phyloP scores from a whole-genome alignment of 2,888 invertebrate genomes.

The Brachycybe producta region DNA sequence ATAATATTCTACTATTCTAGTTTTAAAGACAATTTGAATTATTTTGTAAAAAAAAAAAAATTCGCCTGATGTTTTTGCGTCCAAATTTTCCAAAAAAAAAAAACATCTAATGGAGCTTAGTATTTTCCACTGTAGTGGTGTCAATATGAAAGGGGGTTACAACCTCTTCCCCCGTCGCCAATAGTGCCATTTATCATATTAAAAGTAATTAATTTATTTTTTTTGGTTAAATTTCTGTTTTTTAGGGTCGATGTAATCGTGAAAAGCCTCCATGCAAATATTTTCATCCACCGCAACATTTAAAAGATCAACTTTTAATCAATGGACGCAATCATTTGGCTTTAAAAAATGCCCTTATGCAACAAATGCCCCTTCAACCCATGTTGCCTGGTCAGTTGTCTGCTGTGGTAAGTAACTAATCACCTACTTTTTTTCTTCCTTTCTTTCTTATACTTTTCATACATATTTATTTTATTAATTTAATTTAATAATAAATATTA shows the following conservation, averaged over 20 bases:
- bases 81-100: too few relatives aligned
- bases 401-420: constrained; percentile 57
- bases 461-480: constrained; percentile 15
- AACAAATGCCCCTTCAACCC: constrained; percentile 88
- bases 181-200: too few relatives aligned
- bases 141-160: too few relatives aligned
- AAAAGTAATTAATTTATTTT: background rate
- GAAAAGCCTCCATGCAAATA: constrained; percentile 99
- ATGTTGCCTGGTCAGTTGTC: constrained; percentile 87
- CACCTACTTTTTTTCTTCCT: constrained; percentile 11
- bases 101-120: too few relatives aligned
- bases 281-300: constrained; percentile 99
- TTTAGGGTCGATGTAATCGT: constrained; percentile 98
- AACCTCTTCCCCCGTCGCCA: too few relatives aligned
- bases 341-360: constrained; percentile 93
- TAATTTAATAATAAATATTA: too few relatives aligned
- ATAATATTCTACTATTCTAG: too few relatives aligned
- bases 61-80: too few relatives aligned
- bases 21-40: too few relatives aligned
- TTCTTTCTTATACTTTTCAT: constrained; percentile 11
- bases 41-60: too few relatives aligned
- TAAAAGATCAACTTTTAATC: constrained; percentile 98
- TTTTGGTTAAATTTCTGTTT: constrained; percentile 27
- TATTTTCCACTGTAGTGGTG: too few relatives aligned
- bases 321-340: constrained; percentile 99